Evolutionary conservation across 2,888 invertebrate species (phyloP).

Genomic region (Macropis europaea): DNA sequence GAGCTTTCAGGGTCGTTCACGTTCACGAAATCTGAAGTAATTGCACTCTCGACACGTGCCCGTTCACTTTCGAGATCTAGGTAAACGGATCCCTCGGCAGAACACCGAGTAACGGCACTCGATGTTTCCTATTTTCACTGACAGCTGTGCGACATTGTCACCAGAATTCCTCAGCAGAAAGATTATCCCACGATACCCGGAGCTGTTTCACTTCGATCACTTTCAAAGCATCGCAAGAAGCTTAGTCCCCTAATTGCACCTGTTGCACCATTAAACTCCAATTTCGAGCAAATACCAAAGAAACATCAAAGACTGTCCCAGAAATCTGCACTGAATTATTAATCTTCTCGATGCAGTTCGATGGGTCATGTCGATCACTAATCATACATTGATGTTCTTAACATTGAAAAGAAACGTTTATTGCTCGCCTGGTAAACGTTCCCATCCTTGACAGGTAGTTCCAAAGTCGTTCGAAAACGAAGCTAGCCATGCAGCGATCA

Average conservation of each 20-base stretch:
- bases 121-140: conserved; percentile 47
- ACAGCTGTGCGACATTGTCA: conserved; percentile 37
- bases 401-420: too few species aligned
- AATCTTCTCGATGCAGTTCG: too few species aligned
- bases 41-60: conserved; percentile 44
- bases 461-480: neutral
- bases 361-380: too few species aligned
- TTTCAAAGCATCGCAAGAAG: neutral
- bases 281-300: neutral
- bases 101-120: conserved; percentile 41
- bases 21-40: conserved; percentile 14
- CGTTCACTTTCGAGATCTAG: conserved; percentile 44
- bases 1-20: neutral
- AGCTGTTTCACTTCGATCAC: neutral
- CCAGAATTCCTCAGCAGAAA: conserved; percentile 1
- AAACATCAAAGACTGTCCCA: too few species aligned
- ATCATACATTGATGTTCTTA: too few species aligned
- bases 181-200: neutral
- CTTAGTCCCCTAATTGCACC: too few species aligned
- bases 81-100: conserved; percentile 37
- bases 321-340: too few species aligned
- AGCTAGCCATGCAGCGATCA: conserved; percentile 10
- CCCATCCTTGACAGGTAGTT: neutral
- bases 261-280: neutral
- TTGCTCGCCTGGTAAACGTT: neutral